These are phyloP conservation scores for Laterallus jamaicensis DNA, from an alignment of 2,113 vertebrate species.

Conservation along the genomic window DNA sequence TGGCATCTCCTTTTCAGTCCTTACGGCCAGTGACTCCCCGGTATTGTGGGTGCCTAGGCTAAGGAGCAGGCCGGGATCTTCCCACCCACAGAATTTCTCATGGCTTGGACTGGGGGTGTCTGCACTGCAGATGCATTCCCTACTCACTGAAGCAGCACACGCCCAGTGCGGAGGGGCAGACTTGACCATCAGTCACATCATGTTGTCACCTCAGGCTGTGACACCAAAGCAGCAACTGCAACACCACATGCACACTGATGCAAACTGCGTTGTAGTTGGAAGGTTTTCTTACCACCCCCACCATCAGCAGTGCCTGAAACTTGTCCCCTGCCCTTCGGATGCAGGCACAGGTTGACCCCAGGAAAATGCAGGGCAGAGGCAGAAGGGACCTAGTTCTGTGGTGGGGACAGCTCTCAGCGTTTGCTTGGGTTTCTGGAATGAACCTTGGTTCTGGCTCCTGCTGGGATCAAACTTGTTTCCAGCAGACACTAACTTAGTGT, in stretches of 20 bases:
- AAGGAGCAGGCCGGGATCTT: neutral
- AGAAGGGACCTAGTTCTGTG: neutral
- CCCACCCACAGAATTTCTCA: neutral
- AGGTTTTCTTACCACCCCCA: neutral
- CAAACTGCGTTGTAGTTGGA: neutral
- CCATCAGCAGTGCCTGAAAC: neutral
- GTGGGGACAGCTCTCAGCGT: neutral
- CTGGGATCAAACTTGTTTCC: neutral
- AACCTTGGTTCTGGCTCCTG: neutral
- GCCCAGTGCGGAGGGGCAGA: neutral
- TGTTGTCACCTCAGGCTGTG: neutral
- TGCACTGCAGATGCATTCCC: neutral
- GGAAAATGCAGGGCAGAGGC: neutral
- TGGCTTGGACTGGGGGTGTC: neutral
- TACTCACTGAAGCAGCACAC: neutral
- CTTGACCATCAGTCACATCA: accelerated
- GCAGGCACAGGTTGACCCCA: neutral
- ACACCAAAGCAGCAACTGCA: neutral
- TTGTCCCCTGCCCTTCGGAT: neutral
- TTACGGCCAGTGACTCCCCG: neutral
- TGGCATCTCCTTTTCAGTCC: neutral
- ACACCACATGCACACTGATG: neutral
- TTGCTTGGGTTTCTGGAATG: neutral
- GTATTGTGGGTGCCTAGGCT: neutral
- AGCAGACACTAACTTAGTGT: neutral